Evolutionary conservation across 2,797 vertebrate genomes (phyloP), one percentile per base, ranked within the genome.

Genomic region (Tenualosa thibaudeaui): DNA sequence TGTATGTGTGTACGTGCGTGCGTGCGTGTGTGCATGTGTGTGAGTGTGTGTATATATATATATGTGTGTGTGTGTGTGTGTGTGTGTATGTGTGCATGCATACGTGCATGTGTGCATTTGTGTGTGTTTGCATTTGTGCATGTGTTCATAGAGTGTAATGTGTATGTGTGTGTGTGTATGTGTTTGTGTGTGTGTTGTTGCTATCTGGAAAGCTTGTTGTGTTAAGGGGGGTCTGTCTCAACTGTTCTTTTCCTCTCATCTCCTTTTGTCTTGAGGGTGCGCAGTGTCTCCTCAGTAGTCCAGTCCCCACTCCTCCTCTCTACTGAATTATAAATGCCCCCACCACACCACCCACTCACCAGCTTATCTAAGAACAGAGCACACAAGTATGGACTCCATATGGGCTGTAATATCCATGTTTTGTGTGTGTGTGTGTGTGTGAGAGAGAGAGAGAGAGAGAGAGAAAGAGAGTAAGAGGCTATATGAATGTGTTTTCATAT

Each of bases 311-410:
- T 86, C 89, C 89, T 87, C 90, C 89, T 91, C 90, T 83, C 82
- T 84, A 90, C 91, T 94, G 90, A 93, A 94, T 93, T 92, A 92
- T 92, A 89, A 91, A 94, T 92, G 91, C 86, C 90, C 43, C 46
- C 62, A 8, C 19, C n/a, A 24, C 65, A 71, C 93, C 90, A 89
- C 93, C 94, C 92, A 94, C 93, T 88, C 91, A 86, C 85, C 83
- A 1, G 82, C 90, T 94, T 94, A 94, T 91, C 90, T 93, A 95
- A 95, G 86, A 90, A 68, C 90, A 91, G 90, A 15, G 26, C 24
- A 31, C 90, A 88, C 88, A 86, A 88, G 84, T 91, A 92, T 90
- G 92, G 91, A 88, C 83, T 88, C 85, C 88, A 84, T 91, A 88
- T 90, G 90, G 81, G 83, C 84, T 81, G 85, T 86, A 65, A 91